A percentile compares a stretch with the other conserved stretches of the same genome.
These are phyloP conservation scores for Zootermopsis nevadensis DNA, from an alignment of 2,888 invertebrate species.

Conservation along the genomic window DNA sequence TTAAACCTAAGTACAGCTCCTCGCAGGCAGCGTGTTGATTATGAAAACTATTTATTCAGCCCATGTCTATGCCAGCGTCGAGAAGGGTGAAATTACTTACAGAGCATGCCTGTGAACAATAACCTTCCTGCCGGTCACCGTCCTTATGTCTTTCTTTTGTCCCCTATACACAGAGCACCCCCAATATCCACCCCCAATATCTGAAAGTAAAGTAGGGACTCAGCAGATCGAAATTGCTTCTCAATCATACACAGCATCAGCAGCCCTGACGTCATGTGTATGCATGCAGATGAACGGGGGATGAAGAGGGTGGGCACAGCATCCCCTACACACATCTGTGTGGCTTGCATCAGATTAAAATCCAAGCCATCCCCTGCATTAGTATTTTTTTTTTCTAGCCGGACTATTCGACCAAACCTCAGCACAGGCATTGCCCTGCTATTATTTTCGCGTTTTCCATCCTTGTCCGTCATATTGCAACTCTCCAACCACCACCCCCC, in stretches of 20 bases:
- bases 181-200: background rate
- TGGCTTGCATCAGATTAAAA: conserved; percentile 53
- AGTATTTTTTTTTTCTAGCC: conserved; percentile 32
- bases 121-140: conserved; percentile 31
- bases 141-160: conserved; percentile 39
- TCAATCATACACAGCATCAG: conserved; percentile 49
- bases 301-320: conserved; percentile 33
- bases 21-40: background rate
- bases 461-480: conserved; percentile 37
- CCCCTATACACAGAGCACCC: conserved; percentile 11
- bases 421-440: conserved; percentile 40
- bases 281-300: conserved; percentile 46
- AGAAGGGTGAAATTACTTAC: conserved; percentile 22
- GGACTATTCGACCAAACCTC: conserved; percentile 39
- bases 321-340: conserved; percentile 49
- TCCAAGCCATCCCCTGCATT: conserved; percentile 32
- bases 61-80: background rate
- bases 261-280: conserved; percentile 45
- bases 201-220: conserved; percentile 14
- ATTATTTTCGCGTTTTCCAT: conserved; percentile 49
- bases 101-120: conserved; percentile 30
- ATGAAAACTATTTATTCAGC: background rate
- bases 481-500: conserved; percentile 4
- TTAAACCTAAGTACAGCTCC: background rate
- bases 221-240: conserved; percentile 49